Conservation (phyloP, 2,113 vertebrate species). For the Shinisaurus crocodilurus region DNA sequence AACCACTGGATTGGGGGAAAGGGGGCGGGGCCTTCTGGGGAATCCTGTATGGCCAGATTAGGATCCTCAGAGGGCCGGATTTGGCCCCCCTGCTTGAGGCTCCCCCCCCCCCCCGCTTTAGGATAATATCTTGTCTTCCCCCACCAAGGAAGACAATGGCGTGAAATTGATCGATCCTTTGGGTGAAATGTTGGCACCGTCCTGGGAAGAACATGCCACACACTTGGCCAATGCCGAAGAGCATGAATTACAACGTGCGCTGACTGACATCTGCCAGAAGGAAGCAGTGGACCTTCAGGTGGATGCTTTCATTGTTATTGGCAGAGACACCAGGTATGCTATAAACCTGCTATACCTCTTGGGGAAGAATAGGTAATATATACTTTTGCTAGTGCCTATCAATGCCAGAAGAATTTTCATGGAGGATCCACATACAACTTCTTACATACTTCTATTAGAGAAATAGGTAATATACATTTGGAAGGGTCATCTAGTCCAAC, state of each 20-base stretch:
- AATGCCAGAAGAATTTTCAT: neutral
- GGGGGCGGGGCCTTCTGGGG: no score
- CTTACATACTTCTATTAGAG: neutral
- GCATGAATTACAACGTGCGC: constrained; percentile 70
- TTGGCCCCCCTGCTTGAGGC: no score
- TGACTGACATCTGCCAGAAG: constrained; percentile 82
- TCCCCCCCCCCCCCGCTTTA: neutral
- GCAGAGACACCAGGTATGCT: constrained; percentile 93
- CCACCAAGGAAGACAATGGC: constrained; percentile 92
- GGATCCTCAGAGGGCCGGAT: no score
- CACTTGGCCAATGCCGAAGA: constrained; percentile 90
- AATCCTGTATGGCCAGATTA: no score
- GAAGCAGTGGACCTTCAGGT: constrained; percentile 82
- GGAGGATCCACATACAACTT: neutral
- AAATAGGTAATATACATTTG: no score
- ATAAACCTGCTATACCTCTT: neutral
- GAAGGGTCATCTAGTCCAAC: neutral
- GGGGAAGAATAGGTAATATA: neutral
- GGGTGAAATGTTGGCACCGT: constrained; percentile 92
- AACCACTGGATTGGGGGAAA: no score
- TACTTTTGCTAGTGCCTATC: neutral
- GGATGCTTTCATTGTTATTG: constrained; percentile 83
- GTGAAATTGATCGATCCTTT: constrained; percentile 94
- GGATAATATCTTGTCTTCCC: constrained; percentile 2
- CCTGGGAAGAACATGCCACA: constrained; percentile 92